A percentile compares a stretch with the other conserved stretches of the same genome.
Conservation (phyloP, 2,888 invertebrate species). For the Linnaemya vulpina region DNA sequence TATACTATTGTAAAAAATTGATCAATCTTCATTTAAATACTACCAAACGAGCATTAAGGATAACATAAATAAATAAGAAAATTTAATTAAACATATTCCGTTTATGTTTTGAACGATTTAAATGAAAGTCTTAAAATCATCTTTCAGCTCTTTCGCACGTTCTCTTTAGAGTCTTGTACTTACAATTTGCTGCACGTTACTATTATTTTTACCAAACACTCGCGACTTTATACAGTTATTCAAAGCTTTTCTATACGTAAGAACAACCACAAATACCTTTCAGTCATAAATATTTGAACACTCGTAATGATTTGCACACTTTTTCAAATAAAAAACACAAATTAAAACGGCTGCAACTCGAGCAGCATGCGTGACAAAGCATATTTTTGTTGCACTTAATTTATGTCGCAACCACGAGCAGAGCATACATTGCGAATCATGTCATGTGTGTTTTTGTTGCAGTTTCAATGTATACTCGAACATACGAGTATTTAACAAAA, state of each 20-base stretch:
- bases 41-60: no score
- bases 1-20: no score
- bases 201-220: conserved; percentile 8
- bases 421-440: conserved; percentile 7
- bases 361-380: conserved; percentile 69
- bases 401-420: conserved; percentile 45
- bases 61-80: no score
- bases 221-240: conserved; percentile 32
- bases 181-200: conserved; percentile 4
- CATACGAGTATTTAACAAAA: conserved; percentile 55
- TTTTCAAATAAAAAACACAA: conserved; percentile 22
- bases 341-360: conserved; percentile 57
- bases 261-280: conserved; percentile 34
- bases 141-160: background rate
- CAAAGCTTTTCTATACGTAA: background rate
- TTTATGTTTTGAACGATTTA: background rate
- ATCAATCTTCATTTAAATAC: no score
- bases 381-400: conserved; percentile 61
- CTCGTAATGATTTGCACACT: conserved; percentile 35
- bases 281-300: conserved; percentile 40
- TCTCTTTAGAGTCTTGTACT: background rate
- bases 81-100: background rate
- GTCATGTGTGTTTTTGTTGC: background rate
- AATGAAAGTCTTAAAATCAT: background rate
- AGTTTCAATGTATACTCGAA: background rate